These are phyloP conservation scores for Paracyclopina nana DNA, from an alignment of 1,140 invertebrate species.

Conservation along the genomic window DNA sequence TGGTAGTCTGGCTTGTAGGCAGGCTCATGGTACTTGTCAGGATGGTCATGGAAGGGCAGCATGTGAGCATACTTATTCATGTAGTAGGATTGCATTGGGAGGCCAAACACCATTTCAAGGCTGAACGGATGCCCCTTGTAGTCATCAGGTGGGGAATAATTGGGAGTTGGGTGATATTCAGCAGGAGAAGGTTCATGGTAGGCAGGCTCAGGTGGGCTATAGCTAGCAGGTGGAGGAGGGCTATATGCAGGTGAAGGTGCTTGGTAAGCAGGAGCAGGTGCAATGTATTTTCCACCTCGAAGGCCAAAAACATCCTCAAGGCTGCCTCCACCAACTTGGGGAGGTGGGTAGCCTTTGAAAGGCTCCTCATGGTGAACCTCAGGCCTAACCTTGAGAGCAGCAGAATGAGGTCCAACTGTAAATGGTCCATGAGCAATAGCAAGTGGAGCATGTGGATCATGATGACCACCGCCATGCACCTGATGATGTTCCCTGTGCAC, in stretches of 20 bases:
- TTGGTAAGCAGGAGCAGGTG: slow-evolving; percentile 1
- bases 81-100: background rate
- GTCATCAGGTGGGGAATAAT: background rate
- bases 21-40: background rate
- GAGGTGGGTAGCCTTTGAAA: background rate
- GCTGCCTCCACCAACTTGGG: background rate
- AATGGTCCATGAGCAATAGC: background rate
- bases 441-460: background rate
- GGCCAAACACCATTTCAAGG: slow-evolving; percentile 3
- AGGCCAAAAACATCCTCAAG: background rate
- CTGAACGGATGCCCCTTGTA: background rate
- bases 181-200: slow-evolving; percentile 1
- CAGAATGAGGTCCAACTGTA: background rate
- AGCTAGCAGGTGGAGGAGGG: too few species aligned
- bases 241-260: background rate
- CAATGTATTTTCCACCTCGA: too few species aligned
- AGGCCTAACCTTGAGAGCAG: background rate
- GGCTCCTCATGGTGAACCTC: background rate
- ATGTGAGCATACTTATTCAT: too few species aligned
- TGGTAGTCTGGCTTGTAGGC: too few species aligned
- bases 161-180: background rate
- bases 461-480: background rate
- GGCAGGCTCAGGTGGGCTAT: too few species aligned
- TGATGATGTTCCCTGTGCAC: background rate
- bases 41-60: background rate